Conservation (phyloP, 2,888 invertebrate species). For the Operophtera brumata region DNA sequence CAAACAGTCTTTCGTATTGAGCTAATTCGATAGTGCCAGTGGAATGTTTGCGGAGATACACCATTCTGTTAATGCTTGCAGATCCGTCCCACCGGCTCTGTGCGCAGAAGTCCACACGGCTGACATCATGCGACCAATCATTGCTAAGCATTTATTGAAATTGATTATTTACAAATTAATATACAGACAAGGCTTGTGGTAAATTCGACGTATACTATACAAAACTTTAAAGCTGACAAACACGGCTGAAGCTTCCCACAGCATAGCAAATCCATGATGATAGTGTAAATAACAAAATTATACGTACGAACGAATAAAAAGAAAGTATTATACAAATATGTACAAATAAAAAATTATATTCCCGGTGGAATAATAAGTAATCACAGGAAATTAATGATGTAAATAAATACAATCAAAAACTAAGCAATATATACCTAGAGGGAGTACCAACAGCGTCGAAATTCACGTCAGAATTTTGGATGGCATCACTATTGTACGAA, state of each 20-base stretch:
- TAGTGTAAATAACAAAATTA: slow-evolving; percentile 36
- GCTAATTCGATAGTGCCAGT: slow-evolving; percentile 73
- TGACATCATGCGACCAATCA: slow-evolving; percentile 64
- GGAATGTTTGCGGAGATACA: slow-evolving; percentile 70
- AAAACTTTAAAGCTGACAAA: slow-evolving; percentile 45
- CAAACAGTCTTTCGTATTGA: slow-evolving; percentile 77
- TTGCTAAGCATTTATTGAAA: slow-evolving; percentile 71
- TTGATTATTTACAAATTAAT: slow-evolving; percentile 76
- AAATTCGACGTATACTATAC: slow-evolving; percentile 57
- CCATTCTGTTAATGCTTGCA: slow-evolving; percentile 26
- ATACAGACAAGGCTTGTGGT: slow-evolving; percentile 68
- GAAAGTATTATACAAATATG: slow-evolving; percentile 62
- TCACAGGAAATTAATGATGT: slow-evolving; percentile 34
- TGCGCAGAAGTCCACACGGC: slow-evolving; percentile 76
- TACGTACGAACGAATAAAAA: slow-evolving; percentile 41
- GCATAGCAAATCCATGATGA: slow-evolving; percentile 7
- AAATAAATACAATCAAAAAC: slow-evolving; percentile 23
- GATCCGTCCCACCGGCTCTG: slow-evolving; percentile 36
- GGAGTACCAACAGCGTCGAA: slow-evolving; percentile 55
- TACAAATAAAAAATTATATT: slow-evolving; percentile 56
- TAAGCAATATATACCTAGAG: slow-evolving; percentile 21
- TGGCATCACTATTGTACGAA: slow-evolving; percentile 56
- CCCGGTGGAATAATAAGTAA: slow-evolving; percentile 40
- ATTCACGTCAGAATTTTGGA: slow-evolving; percentile 51
- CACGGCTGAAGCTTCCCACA: slow-evolving; percentile 55